phyloP scores from a whole-genome alignment of 2,797 vertebrate genomes.

The Lophius americanus region DNA sequence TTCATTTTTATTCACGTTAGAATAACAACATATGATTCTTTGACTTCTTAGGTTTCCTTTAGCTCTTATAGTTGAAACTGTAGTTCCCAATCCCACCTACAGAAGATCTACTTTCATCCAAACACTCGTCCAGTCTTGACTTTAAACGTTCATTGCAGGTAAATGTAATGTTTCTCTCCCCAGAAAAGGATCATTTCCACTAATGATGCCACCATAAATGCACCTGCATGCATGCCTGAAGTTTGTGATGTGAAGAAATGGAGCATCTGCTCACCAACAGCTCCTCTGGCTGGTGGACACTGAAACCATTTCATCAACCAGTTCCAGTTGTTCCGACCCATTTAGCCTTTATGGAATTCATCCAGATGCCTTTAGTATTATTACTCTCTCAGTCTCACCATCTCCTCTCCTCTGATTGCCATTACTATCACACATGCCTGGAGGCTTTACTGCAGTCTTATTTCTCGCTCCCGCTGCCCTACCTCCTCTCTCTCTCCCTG shows the following conservation, averaged over 20 bases:
- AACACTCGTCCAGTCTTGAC: no score
- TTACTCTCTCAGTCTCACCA: constrained; percentile 33
- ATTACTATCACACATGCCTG: constrained; percentile 58
- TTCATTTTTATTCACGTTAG: no score
- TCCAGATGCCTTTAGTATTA: constrained; percentile 41
- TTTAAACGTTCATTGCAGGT: neutral
- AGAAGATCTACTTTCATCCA: neutral
- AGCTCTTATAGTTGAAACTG: no score
- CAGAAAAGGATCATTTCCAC: neutral
- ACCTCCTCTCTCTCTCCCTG: constrained; percentile 29
- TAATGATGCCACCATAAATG: neutral
- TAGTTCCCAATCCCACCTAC: no score
- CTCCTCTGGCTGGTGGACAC: constrained; percentile 7
- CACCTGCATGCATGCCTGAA: neutral
- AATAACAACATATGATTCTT: no score
- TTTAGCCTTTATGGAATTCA: constrained; percentile 16
- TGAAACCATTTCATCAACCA: constrained; percentile 23
- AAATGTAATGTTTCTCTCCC: neutral
- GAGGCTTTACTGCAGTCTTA: constrained; percentile 54
- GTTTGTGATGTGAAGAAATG: neutral
- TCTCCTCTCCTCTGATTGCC: constrained; percentile 48
- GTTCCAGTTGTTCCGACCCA: constrained; percentile 20
- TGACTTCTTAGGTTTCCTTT: no score
- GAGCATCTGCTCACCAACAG: neutral
- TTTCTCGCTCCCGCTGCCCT: constrained; percentile 40